Base-by-base conservation (phyloP, 1,140 invertebrate species). In the Daktulosphaira vitifoliae region DNA sequence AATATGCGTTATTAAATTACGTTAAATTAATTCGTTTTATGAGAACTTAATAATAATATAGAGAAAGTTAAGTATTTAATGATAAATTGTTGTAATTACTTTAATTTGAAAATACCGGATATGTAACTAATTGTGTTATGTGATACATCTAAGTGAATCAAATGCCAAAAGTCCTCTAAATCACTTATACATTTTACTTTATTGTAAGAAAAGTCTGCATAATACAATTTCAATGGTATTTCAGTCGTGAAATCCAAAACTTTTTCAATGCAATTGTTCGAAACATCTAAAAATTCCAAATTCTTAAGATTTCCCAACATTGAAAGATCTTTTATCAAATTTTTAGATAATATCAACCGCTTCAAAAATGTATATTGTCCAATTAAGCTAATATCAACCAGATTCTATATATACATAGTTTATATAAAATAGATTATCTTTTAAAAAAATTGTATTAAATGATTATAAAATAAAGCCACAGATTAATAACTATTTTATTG, bases 231-330 rank as follows among this genome's bases (percentile, higher is more conserved):
- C 3, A 20, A 29, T 5, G 42, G 56, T 8, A 25, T n/a, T 20
- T 22, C n/a, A n/a, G n/a, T n/a, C n/a, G n/a, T 62, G 4, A 62
- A 62, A n/a, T 62, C 26, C n/a, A 62, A 46, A 18, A 48, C 20
- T 46, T 3, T 15, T n/a, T 29, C 29, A n/a, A 62, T 29, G 29
- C 16, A 29, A 48, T 62, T 62, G 1, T 62, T 15, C 2, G 56
- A 62, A 26, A 62, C 56, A n/a, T 62, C 56, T 18, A 62, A 46
- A 1, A 26, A 48, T n/a, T 62, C 42, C 6, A 62, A 33, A 1
- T 62, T 25, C 3, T 33, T 29, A 15, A 62, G 42, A 62, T 7
- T 33, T 6, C 29, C 29, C 20, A 62, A 62, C 1, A 16, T 18
- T 0, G 1, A 46, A 9, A 62, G 44, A 8, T 62, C 42, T 20